These are phyloP conservation scores for Schizopygopsis pylzovi DNA, from an alignment of 2,797 vertebrate species.

Conservation along the genomic window DNA sequence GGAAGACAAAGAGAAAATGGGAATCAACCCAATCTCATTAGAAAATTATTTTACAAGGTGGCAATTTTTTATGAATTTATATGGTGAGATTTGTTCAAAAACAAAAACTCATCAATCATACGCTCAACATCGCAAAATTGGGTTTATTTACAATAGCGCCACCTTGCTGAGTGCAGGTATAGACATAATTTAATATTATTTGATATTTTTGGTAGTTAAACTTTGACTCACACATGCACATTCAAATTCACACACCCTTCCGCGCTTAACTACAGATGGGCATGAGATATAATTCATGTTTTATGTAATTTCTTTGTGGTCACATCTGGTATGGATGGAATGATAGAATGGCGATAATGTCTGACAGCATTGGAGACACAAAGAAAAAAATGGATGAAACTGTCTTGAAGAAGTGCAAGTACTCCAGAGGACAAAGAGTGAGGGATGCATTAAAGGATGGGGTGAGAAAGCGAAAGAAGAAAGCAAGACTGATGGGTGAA, in stretches of 20 bases:
- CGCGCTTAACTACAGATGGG: neutral
- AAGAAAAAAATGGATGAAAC: neutral
- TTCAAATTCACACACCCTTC: neutral
- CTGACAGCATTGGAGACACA: neutral
- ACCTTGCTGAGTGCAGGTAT: neutral
- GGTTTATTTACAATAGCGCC: neutral
- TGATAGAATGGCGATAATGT: neutral
- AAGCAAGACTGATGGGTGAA: conserved; percentile 1
- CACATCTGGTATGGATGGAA: neutral
- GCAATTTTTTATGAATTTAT: neutral
- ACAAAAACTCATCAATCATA: neutral
- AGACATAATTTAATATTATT: neutral
- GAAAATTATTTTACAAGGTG: neutral
- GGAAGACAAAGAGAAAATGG: too few species aligned
- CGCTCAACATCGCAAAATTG: neutral
- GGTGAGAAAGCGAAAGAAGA: conserved; percentile 6
- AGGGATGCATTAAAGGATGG: conserved; percentile 35
- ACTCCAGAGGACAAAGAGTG: conserved; percentile 1
- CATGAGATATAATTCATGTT: neutral
- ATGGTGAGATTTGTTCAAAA: neutral
- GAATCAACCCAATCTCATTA: neutral
- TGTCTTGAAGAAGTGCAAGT: neutral
- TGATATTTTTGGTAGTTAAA: neutral
- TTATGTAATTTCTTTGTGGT: neutral
- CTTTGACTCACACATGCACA: neutral